Evolutionary conservation across 2,888 invertebrate species (phyloP), one percentile per base, ranked within the genome.

Genomic region (Allolobophora icterica): DNA sequence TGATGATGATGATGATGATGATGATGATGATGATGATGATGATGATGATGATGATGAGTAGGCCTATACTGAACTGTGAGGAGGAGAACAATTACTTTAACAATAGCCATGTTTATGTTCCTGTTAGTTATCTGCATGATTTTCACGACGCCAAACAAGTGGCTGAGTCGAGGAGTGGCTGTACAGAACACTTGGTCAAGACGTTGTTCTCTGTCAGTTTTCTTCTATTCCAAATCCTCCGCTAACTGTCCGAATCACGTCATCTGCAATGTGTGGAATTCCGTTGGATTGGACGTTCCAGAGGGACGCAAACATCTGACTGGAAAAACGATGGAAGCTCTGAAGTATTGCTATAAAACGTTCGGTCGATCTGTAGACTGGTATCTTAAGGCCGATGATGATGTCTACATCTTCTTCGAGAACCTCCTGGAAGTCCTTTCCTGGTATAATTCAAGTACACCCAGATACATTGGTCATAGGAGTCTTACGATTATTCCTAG

Each of bases 331-430:
- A 33, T 84, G 30, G n/a, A 33, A 30, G 84, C 84, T 30, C 84
- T 84, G n/a, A 33, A 84, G 33, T 84, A 45, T 58, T n/a, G 42
- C n/a, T 90, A 45, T 52, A 52, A 45, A n/a, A 45, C 6, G 30
- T 45, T 90, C n/a, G 52, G 52, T 21, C 30, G 1, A 40, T 6
- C 38, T 1, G 87, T 71, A 21, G 87, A 91, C 87, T 91, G 84
- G 83, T 91, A 90, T 45, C 84, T 91, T 33, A 91, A 91, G 95
- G 99, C 99, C n/a, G 99, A 99, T 94, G 99, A 99, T 95, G 99
- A 99, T 94, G 99, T 99, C 96, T 99, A 98, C 95, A 98, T 99
- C 89, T 96, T 99, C 84, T 96, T 99, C 90, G 99, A 99, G 95
- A 99, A 99, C 95, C 96, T 99, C 84, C 96, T 45, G 24, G 34